These are phyloP conservation scores for Periphyllus acericola DNA, from an alignment of 2,888 invertebrate genomes.

Conservation along the genomic window DNA sequence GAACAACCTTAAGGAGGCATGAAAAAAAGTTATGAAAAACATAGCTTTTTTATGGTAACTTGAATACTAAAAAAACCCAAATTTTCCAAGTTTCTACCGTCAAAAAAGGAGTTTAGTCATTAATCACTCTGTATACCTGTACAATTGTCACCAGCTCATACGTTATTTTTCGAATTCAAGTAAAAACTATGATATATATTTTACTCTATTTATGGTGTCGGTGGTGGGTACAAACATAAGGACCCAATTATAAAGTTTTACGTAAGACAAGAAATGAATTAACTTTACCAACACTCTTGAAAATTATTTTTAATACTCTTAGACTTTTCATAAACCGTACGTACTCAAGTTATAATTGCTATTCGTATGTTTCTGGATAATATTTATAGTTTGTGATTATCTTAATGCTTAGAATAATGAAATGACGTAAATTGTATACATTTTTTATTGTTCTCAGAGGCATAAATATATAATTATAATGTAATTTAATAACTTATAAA, in stretches of 20 bases:
- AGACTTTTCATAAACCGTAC: conserved; percentile 30
- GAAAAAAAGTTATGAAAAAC: too few species aligned
- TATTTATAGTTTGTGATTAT: neutral
- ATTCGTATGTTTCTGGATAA: neutral
- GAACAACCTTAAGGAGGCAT: too few species aligned
- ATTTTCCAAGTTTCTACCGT: too few species aligned
- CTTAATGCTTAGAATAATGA: neutral
- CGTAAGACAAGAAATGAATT: conserved; percentile 6
- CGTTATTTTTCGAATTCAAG: neutral
- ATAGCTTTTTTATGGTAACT: too few species aligned
- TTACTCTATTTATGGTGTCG: neutral
- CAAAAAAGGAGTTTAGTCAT: too few species aligned
- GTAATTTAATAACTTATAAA: neutral
- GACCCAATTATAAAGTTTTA: conserved; percentile 54
- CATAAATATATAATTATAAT: neutral
- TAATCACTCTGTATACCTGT: too few species aligned
- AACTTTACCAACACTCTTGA: conserved; percentile 34
- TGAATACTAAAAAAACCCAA: too few species aligned
- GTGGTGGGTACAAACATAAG: neutral
- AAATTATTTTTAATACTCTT: conserved; percentile 46
- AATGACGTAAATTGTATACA: neutral
- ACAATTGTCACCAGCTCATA: neutral
- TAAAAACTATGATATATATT: neutral
- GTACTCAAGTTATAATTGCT: conserved; percentile 28
- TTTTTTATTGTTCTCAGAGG: neutral